phyloP scores from a whole-genome alignment of 2,797 vertebrate species.

The Galaxias olidus region DNA sequence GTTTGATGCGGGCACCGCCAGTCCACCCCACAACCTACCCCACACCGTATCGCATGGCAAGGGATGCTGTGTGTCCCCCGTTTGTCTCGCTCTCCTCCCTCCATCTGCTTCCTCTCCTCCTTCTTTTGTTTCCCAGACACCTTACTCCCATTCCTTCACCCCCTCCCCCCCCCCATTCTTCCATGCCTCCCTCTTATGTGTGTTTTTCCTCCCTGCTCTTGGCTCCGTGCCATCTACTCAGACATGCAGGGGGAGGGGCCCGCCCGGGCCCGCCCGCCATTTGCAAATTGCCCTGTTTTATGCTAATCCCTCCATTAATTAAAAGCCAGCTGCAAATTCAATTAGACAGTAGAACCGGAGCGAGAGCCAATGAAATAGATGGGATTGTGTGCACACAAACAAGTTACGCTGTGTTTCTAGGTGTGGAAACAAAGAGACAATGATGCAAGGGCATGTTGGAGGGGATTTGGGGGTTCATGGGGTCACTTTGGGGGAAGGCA shows the following conservation, averaged over 20 bases:
- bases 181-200: conserved; percentile 21
- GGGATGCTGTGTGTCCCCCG: conserved; percentile 40
- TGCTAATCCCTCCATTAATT: conserved; percentile 70
- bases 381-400: conserved; percentile 17
- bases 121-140: conserved; percentile 48
- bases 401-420: not conserved
- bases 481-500: conserved; percentile 8
- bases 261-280: too few species aligned
- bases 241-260: conserved; percentile 50
- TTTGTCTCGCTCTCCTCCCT: conserved; percentile 45
- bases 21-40: not conserved
- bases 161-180: conserved; percentile 15
- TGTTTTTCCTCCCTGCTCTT: conserved; percentile 53
- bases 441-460: not conserved
- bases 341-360: conserved; percentile 54
- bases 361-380: conserved; percentile 19
- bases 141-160: conserved; percentile 30
- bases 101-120: conserved; percentile 39
- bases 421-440: conserved; percentile 25
- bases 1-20: conserved; percentile 14
- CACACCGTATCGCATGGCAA: conserved; percentile 14
- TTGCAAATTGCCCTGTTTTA: conserved; percentile 64
- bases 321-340: conserved; percentile 72
- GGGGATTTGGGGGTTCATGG: conserved; percentile 13
- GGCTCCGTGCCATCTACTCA: conserved; percentile 69